A percentile compares a stretch with the other conserved stretches of the same genome.
Evolutionary conservation across 2,113 vertebrate genomes (phyloP).

Genomic region (Serinus canaria): DNA sequence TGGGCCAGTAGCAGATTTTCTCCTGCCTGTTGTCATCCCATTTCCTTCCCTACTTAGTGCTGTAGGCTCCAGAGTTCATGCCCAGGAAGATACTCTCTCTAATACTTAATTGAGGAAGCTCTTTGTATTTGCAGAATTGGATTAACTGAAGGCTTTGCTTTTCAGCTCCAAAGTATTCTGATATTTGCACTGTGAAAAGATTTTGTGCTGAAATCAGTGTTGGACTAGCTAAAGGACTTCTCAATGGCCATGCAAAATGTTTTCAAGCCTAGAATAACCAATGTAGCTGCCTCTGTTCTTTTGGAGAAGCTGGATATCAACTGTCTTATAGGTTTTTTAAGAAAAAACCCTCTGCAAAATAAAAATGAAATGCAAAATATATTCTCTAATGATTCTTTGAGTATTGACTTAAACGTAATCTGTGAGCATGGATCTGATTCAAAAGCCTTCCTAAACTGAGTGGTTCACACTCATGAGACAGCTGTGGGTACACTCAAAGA

Average conservation of each 20-base stretch:
- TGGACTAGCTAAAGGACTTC: neutral
- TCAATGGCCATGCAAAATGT: neutral
- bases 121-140: neutral
- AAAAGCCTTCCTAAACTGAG: neutral
- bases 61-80: neutral
- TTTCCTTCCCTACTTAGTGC: neutral
- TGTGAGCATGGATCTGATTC: neutral
- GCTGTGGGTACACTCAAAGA: neutral
- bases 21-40: neutral
- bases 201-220: neutral
- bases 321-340: neutral
- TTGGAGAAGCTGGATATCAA: neutral
- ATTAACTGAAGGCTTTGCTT: neutral
- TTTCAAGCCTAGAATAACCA: neutral
- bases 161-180: neutral
- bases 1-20: neutral
- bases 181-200: neutral
- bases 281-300: neutral
- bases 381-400: neutral
- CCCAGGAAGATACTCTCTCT: neutral
- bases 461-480: neutral
- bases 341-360: neutral
- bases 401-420: neutral
- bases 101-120: neutral
- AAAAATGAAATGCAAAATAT: neutral